phyloP scores from a whole-genome alignment of 2,113 vertebrate genomes.

The Gadus chalcogrammus region DNA sequence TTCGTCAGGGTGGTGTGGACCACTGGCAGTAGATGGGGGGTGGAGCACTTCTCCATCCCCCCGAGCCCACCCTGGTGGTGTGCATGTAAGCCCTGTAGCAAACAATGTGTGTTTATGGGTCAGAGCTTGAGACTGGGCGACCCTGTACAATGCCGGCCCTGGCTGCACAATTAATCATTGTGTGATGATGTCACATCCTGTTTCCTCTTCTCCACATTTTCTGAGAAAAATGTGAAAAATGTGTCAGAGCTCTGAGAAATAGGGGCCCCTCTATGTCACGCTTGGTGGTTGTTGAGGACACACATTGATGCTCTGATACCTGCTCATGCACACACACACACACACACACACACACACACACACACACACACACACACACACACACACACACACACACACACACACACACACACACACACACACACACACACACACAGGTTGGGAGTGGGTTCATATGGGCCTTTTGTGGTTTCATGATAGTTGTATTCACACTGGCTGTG shows the following conservation, averaged over 20 bases:
- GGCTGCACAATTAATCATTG: slow-evolving; percentile 4
- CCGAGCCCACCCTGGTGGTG: no score
- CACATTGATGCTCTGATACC: neutral
- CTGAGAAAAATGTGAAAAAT: no score
- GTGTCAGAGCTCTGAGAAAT: neutral
- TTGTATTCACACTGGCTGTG: slow-evolving; percentile 9
- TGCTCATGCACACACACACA: neutral
- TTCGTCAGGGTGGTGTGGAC: no score
- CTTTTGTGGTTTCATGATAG: slow-evolving; percentile 13
- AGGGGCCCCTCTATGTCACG: neutral
- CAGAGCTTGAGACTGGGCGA: neutral
- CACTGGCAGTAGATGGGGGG: no score
- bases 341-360: no score
- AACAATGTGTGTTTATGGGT: neutral
- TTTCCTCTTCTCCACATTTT: neutral
- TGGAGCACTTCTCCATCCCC: no score
- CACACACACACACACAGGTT: slow-evolving; percentile 20
- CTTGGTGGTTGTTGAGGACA: neutral
- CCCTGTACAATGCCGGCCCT: neutral
- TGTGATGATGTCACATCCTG: slow-evolving; percentile 10
- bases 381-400: no score
- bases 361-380: no score
- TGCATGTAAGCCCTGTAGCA: neutral
- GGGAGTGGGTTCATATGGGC: slow-evolving; percentile 13
- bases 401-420: no score